phyloP scores from a whole-genome alignment of 2,113 vertebrate species.

The Chloropsis cyanopogon region DNA sequence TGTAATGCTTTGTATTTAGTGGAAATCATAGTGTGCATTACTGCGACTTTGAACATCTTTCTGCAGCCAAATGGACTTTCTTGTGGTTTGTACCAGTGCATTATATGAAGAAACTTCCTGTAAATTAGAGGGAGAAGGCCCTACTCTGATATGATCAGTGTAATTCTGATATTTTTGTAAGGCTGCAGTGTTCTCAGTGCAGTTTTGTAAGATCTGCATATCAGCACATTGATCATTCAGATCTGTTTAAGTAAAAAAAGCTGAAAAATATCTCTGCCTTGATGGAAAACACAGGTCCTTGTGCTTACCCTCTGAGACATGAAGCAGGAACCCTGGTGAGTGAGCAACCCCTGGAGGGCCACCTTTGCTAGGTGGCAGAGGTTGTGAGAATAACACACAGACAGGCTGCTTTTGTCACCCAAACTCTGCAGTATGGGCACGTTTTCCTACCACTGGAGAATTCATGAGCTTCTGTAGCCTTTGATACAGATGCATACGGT shows the following conservation, averaged over 20 bases:
- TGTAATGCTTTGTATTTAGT: background rate
- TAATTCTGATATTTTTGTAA: background rate
- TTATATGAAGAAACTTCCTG: background rate
- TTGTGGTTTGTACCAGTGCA: background rate
- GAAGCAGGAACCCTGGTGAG: background rate
- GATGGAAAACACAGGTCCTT: background rate
- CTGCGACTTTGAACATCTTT: background rate
- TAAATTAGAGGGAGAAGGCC: background rate
- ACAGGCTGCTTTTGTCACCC: constrained; percentile 44
- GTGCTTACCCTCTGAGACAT: background rate
- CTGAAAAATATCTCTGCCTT: background rate
- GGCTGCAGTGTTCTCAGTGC: background rate
- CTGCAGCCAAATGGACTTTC: background rate
- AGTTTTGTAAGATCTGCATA: background rate
- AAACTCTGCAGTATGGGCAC: constrained; percentile 59
- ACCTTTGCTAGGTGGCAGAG: constrained; percentile 14
- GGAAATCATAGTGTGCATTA: background rate
- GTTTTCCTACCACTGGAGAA: constrained; percentile 47
- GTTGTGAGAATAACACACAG: background rate
- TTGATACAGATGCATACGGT: constrained; percentile 53
- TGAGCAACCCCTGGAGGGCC: background rate
- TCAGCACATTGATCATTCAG: background rate
- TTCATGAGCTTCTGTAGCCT: constrained; percentile 50
- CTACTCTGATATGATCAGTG: background rate
- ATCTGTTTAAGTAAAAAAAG: background rate